phyloP scores from a whole-genome alignment of 2,888 invertebrate species.

The Mylabris sibirica region DNA sequence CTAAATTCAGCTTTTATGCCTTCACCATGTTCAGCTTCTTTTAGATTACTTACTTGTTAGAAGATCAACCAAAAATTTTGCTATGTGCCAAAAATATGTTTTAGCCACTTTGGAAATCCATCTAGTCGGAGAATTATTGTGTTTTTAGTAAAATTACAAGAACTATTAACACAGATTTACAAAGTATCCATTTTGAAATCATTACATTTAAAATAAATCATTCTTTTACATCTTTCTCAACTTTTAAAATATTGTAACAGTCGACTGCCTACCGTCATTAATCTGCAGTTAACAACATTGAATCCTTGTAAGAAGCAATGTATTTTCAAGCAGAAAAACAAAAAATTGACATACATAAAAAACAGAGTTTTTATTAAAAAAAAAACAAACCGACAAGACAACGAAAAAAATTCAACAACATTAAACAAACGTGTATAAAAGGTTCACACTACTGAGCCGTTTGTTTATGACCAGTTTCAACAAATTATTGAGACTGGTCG shows the following conservation, averaged over 20 bases:
- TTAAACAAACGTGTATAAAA: slow-evolving; percentile 30
- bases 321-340: background rate
- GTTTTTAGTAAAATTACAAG: background rate
- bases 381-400: background rate
- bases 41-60: no score
- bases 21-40: no score
- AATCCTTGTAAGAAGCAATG: slow-evolving; percentile 7
- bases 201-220: background rate
- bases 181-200: background rate
- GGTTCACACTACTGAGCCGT: slow-evolving; percentile 56
- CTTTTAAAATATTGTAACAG: background rate
- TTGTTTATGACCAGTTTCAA: slow-evolving; percentile 53
- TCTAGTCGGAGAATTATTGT: no score
- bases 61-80: no score
- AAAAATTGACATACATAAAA: no score
- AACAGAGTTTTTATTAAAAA: background rate
- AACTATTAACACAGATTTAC: background rate
- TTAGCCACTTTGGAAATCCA: no score
- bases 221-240: background rate
- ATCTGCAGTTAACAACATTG: slow-evolving; percentile 1
- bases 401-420: background rate
- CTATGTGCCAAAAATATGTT: no score
- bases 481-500: slow-evolving; percentile 54
- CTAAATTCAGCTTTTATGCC: no score
- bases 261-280: background rate